These are phyloP conservation scores for Huso huso DNA, from an alignment of 2,797 vertebrate genomes.

Conservation along the genomic window DNA sequence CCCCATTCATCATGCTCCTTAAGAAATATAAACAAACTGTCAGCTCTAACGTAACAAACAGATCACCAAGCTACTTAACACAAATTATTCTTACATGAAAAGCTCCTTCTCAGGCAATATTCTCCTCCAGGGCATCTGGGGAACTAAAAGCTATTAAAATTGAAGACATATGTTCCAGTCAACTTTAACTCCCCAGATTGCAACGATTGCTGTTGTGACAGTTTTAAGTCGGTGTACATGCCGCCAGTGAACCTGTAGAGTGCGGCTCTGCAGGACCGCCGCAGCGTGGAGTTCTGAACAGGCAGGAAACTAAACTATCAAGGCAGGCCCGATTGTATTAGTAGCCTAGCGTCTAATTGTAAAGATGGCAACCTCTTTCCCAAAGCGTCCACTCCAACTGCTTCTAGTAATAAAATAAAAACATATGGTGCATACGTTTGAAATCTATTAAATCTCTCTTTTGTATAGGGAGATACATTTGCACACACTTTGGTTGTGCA, in stretches of 20 bases:
- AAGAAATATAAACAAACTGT: conserved; percentile 99
- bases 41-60: conserved; percentile 99
- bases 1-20: conserved; percentile 99
- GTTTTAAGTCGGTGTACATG: conserved; percentile 66
- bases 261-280: neutral
- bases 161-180: conserved; percentile 99
- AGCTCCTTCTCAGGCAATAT: conserved; percentile 97
- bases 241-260: conserved; percentile 34
- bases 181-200: conserved; percentile 93
- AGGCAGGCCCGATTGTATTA: no score
- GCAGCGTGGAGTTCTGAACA: conserved; percentile 7
- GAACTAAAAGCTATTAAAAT: conserved; percentile 91
- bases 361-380: no score
- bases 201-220: conserved; percentile 82
- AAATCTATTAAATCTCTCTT: no score
- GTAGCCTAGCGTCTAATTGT: no score
- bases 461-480: no score
- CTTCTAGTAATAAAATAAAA: no score
- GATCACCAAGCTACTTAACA: conserved; percentile 99
- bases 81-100: conserved; percentile 99
- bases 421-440: no score
- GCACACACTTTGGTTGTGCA: no score
- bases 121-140: conserved; percentile 89
- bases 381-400: no score
- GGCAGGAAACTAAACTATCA: conserved; percentile 7